Conservation (phyloP, 2,113 vertebrate species). For the Microcebus griseorufus region DNA sequence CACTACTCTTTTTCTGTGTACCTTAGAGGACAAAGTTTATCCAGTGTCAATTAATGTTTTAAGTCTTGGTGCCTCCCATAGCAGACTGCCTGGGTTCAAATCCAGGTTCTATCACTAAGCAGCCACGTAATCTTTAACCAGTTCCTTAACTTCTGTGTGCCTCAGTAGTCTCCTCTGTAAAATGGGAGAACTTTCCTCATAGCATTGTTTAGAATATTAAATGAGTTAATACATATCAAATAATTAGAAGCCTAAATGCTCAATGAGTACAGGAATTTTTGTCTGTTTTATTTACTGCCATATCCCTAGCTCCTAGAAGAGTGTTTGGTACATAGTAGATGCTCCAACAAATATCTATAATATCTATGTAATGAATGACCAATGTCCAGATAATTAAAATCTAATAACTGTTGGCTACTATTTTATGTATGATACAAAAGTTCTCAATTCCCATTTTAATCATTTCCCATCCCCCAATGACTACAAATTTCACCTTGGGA, state of each 20-base stretch:
- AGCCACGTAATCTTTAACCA: not conserved
- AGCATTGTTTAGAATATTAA: not conserved
- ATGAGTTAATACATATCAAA: not conserved
- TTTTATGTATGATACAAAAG: not conserved
- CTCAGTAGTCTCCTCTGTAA: not conserved
- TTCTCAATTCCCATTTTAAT: not conserved
- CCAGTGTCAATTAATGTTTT: not conserved
- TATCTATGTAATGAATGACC: not conserved
- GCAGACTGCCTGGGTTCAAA: not conserved
- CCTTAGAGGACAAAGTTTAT: not conserved
- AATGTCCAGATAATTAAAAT: not conserved
- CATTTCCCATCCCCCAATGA: not conserved
- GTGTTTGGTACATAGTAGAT: not conserved
- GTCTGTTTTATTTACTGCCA: not conserved
- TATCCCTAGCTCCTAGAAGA: not conserved
- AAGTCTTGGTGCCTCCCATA: not conserved
- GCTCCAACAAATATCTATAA: not conserved
- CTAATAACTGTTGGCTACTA: not conserved
- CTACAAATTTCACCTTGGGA: not conserved
- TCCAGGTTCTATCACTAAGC: not conserved
- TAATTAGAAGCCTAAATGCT: not conserved
- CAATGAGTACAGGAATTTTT: not conserved
- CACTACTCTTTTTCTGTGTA: not conserved
- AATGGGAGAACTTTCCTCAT: not conserved
- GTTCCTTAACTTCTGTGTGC: not conserved